Conservation (phyloP, 2,888 invertebrate genomes). For the Sesia bembeciformis region DNA sequence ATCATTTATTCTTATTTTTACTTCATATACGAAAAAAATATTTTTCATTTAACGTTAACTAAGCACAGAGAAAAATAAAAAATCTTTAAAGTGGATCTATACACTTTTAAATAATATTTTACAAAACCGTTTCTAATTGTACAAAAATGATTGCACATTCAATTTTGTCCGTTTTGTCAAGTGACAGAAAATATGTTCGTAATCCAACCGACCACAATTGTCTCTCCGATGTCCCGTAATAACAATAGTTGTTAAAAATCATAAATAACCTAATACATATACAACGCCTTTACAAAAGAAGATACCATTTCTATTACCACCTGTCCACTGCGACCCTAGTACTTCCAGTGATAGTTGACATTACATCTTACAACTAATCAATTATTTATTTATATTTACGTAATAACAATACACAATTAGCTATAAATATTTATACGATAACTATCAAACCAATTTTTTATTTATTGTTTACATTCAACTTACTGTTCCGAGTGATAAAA, state of each 20-base stretch:
- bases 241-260: slow-evolving; percentile 28
- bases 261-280: slow-evolving; percentile 45
- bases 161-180: no score
- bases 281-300: slow-evolving; percentile 51
- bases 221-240: slow-evolving; percentile 6
- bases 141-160: no score
- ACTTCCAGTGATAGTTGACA: slow-evolving; percentile 47
- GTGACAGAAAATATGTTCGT: no score
- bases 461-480: slow-evolving; percentile 59
- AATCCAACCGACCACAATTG: background rate
- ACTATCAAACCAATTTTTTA: slow-evolving; percentile 62
- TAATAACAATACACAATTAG: slow-evolving; percentile 75
- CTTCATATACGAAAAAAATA: no score
- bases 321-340: slow-evolving; percentile 52
- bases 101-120: no score
- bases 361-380: slow-evolving; percentile 67
- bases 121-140: no score
- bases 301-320: slow-evolving; percentile 37
- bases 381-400: slow-evolving; percentile 74
- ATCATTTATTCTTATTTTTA: no score
- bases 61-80: no score
- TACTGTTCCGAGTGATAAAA: slow-evolving; percentile 53
- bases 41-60: no score
- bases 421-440: slow-evolving; percentile 75
- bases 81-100: no score